Conservation (phyloP, 30 jellyfish, hydroid and myxozoan genomes). For the Pseudorhiza aurosa region DNA sequence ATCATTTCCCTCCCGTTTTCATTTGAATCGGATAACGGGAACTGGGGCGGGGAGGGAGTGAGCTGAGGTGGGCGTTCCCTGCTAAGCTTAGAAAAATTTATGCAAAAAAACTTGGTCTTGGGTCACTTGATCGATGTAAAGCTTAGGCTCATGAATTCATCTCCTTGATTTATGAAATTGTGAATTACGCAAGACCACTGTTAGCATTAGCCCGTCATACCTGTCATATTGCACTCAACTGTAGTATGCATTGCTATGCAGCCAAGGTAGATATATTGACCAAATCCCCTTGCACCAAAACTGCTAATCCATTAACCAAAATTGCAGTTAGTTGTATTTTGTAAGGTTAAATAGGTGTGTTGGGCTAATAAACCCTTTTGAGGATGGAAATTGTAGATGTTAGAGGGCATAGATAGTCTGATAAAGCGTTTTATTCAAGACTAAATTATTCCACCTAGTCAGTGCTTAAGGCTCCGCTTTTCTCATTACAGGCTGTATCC, state of each 20-base stretch:
- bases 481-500: slow-evolving; percentile 44
- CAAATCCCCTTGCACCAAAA: no score
- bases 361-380: not conserved
- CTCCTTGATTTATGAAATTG: not conserved
- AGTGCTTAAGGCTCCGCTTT: not conserved
- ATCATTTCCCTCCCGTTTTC: no score
- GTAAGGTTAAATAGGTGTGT: no score
- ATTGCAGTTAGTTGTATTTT: no score
- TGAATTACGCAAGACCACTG: not conserved
- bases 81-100: not conserved
- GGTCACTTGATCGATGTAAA: not conserved
- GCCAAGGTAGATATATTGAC: no score
- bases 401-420: no score
- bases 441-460: not conserved
- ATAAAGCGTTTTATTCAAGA: not conserved
- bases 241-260: not conserved
- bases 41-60: no score
- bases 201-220: not conserved
- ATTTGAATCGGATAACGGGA: no score
- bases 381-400: no score
- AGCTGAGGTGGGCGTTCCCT: no score
- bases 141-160: not conserved
- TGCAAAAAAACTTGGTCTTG: not conserved
- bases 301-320: no score
- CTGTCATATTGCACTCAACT: not conserved